Base-by-base conservation (phyloP, 2,888 invertebrate species). In the Hermodice carunculata region DNA sequence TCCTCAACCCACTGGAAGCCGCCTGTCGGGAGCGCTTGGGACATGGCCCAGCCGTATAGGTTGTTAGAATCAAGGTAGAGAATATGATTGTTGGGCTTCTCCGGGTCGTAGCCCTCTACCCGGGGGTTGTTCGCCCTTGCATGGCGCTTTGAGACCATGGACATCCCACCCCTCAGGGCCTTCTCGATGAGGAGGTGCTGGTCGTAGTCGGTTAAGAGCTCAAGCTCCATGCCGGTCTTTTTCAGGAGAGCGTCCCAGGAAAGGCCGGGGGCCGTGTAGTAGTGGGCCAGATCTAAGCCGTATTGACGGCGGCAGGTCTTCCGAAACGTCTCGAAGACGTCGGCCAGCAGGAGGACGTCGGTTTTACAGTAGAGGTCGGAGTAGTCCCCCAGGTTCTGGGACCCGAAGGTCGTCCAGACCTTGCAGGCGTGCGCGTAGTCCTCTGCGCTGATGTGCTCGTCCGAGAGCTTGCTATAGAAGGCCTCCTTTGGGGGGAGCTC, bases 241-340 rank as follows among this genome's bases (percentile, higher is more conserved):
- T 76, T 77, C n/a, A 81, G 65, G 68, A 73, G 14, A 1, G 76
- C 75, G 54, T 76, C 74, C 75, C 79, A 81, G 22, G 78, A 70
- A 32, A 81, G 65, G 19, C 76, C 76, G 8, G 81, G 80, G 49
- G 64, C 52, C 11, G 76, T 78, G 40, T 53, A 77, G 61, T 78
- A 82, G 26, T 59, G 29, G 1, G 43, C 31, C 14, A 77, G 75
- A 64, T 78, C 78, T 51, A 83, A 57, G 42, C 69, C 42, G 61
- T 77, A 77, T 29, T 62, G 64, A 28, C 69, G 29, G 1, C 72
- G 32, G 59, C 70, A 71, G 11, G 77, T 64, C 26, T 71, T 52
- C 63, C 77, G 70, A 60, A 81, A 79, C 31, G 66, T 73, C 60
- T 81, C 76, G 74, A 81, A 82, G n/a, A 81, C 70, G 74, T 83